Percentiles rank a stretch among this genome's conserved stretches.
phyloP scores from a whole-genome alignment of 1,140 invertebrate genomes.

The Pseudomyrmex cubaensis region DNA sequence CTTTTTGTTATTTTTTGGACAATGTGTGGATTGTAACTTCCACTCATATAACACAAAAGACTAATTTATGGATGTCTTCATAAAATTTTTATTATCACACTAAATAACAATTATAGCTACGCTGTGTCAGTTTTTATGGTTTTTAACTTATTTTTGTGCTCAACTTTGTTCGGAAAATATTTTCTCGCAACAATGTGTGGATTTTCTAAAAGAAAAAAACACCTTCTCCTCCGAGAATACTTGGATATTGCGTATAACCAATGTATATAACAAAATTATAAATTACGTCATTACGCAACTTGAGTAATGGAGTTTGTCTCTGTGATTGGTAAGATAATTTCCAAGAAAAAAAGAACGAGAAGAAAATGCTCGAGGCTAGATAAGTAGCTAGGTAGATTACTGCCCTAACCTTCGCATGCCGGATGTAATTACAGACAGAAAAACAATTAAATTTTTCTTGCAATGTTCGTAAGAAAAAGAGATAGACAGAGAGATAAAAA shows the following conservation, averaged over 20 bases:
- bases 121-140: not conserved
- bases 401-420: slow-evolving; percentile 34
- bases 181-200: not conserved
- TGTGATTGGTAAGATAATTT: slow-evolving; percentile 11
- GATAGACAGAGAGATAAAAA: too few relatives aligned
- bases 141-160: slow-evolving; percentile 12
- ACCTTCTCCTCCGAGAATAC: not conserved
- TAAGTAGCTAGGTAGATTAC: slow-evolving; percentile 33
- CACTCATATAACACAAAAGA: not conserved
- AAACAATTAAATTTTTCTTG: slow-evolving; percentile 21
- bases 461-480: not conserved
- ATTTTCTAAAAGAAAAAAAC: not conserved
- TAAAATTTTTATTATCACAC: slow-evolving; percentile 36
- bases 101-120: not conserved
- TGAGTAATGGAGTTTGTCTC: slow-evolving; percentile 9
- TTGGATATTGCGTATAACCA: slow-evolving; percentile 4
- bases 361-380: slow-evolving; percentile 2
- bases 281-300: slow-evolving; percentile 10
- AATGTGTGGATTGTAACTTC: slow-evolving; percentile 53
- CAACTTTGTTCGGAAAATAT: not conserved
- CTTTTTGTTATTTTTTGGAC: slow-evolving; percentile 54
- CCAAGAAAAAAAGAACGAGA: not conserved
- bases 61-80: slow-evolving; percentile 23
- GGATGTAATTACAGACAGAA: slow-evolving; percentile 37
- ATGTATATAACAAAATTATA: slow-evolving; percentile 1